These are phyloP conservation scores for Ceratosolen fusciceps DNA, from an alignment of 1,140 invertebrate species.

Conservation along the genomic window DNA sequence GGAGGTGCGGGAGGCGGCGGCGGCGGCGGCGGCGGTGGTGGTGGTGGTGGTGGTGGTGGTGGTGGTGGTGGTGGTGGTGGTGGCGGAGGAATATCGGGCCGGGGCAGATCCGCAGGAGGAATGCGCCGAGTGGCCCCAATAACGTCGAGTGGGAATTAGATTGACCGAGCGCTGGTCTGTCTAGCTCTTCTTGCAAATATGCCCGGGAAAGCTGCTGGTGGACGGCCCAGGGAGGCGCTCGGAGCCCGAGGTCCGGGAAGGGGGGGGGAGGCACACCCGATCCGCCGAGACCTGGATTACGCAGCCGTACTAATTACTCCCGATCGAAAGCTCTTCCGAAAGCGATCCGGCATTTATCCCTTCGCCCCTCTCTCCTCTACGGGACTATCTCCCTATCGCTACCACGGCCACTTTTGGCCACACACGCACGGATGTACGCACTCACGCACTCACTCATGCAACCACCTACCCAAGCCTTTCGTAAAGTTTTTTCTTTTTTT, in stretches of 20 bases:
- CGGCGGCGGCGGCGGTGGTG: not conserved
- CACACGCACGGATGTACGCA: too few species aligned
- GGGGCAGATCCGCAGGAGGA: not conserved
- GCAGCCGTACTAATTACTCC: conserved; percentile 62
- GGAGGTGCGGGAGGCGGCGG: not conserved
- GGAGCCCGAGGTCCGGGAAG: conserved; percentile 20
- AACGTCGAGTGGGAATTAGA: conserved; percentile 34
- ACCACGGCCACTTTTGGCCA: too few species aligned
- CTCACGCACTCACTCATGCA: too few species aligned
- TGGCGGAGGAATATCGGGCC: not conserved
- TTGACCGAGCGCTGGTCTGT: conserved; percentile 21
- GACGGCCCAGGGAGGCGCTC: conserved; percentile 27
- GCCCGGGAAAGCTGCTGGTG: conserved; percentile 14
- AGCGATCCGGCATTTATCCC: not conserved
- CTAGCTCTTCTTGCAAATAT: conserved; percentile 36
- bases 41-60: not conserved
- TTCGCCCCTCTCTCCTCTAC: not conserved
- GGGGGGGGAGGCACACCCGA: conserved; percentile 24
- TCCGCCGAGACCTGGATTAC: conserved; percentile 62
- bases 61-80: too few species aligned
- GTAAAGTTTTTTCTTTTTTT: not conserved
- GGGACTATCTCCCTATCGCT: conserved; percentile 9
- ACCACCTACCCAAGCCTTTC: too few species aligned
- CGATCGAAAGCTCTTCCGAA: conserved; percentile 47
- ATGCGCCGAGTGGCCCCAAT: not conserved